These are phyloP conservation scores for Xyliphius kryptos DNA, from an alignment of 2,113 vertebrate species.

Conservation along the genomic window DNA sequence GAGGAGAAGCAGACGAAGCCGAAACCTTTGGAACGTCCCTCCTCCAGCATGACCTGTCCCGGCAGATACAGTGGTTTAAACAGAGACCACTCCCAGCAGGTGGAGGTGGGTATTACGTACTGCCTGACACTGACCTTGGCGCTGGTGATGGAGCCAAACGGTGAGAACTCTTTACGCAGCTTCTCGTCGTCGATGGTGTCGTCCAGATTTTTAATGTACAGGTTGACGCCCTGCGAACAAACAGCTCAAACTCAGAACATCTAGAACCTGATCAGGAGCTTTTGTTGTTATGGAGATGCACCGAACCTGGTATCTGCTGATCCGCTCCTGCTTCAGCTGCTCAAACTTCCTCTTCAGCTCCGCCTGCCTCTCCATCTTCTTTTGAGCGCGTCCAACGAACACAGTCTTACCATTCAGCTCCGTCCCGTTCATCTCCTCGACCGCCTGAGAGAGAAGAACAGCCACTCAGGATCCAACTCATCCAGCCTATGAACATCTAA, in stretches of 20 bases:
- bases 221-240: slow-evolving; percentile 83
- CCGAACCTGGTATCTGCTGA: slow-evolving; percentile 92
- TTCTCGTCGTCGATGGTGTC: slow-evolving; percentile 98
- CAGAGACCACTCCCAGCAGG: not conserved
- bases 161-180: slow-evolving; percentile 93
- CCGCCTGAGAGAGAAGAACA: slow-evolving; percentile 67
- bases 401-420: slow-evolving; percentile 89
- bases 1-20: slow-evolving; percentile 99
- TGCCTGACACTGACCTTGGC: slow-evolving; percentile 74
- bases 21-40: slow-evolving; percentile 96
- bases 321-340: slow-evolving; percentile 91
- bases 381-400: slow-evolving; percentile 95
- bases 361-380: slow-evolving; percentile 95
- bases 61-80: not conserved
- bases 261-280: not conserved
- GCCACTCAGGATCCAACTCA: not conserved
- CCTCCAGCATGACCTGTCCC: slow-evolving; percentile 91
- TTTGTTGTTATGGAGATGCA: not conserved
- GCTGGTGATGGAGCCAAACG: slow-evolving; percentile 96
- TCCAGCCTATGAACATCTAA: not conserved
- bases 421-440: slow-evolving; percentile 97
- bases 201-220: slow-evolving; percentile 98
- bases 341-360: slow-evolving; percentile 96
- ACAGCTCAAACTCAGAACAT: not conserved
- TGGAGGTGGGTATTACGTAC: not conserved